phyloP scores from a whole-genome alignment of 2,113 vertebrate genomes.

The Copsychus sechellarum region DNA sequence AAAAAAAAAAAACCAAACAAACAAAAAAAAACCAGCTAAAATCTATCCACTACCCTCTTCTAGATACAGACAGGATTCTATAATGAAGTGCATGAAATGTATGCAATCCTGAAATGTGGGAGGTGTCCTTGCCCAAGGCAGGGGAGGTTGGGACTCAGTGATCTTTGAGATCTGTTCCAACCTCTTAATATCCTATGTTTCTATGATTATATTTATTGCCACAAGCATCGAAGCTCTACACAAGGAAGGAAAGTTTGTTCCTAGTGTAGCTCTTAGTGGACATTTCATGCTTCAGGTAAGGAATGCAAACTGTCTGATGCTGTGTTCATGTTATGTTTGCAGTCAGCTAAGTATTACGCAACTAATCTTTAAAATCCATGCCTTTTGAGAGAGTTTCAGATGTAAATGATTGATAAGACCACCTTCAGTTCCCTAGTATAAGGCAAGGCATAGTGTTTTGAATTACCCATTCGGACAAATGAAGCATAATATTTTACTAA shows the following conservation, averaged over 20 bases:
- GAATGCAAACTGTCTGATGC: neutral
- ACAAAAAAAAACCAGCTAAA: neutral
- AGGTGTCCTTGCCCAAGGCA: neutral
- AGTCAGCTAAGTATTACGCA: neutral
- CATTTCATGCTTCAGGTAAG: neutral
- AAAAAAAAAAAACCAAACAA: too few species aligned
- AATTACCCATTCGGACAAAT: neutral
- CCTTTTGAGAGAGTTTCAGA: neutral
- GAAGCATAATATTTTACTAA: neutral
- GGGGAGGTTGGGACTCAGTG: fast-evolving
- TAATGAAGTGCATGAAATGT: too few species aligned
- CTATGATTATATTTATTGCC: neutral
- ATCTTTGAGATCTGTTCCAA: neutral
- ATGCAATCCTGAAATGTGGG: neutral
- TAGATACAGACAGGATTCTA: neutral
- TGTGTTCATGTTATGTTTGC: neutral
- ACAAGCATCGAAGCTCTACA: neutral
- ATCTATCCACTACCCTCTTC: neutral
- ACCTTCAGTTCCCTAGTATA: neutral
- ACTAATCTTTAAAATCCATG: neutral
- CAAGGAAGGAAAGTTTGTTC: neutral
- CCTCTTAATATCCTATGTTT: neutral
- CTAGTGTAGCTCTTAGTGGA: neutral
- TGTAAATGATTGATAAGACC: neutral
- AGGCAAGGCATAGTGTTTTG: neutral